Evolutionary conservation across 2,888 invertebrate species (phyloP).

Genomic region (Listrodromus nycthemerus): DNA sequence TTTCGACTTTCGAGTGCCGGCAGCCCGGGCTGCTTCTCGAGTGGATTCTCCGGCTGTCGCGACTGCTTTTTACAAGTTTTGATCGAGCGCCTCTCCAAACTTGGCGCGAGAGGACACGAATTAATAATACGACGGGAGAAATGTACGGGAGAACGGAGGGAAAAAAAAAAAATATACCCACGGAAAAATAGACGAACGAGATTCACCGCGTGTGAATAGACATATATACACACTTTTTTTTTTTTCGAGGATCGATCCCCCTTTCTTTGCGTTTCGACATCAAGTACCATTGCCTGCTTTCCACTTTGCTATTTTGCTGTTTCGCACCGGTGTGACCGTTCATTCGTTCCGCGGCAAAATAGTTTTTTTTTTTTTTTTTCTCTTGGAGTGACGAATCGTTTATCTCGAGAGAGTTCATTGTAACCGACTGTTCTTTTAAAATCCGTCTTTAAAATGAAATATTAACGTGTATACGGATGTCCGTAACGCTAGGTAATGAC

Average conservation of each 20-base stretch:
- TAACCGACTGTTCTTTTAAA: background rate
- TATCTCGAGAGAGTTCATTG: slow-evolving; percentile 22
- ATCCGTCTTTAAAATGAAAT: background rate
- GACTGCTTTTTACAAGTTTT: slow-evolving; percentile 80
- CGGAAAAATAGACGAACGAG: slow-evolving; percentile 43
- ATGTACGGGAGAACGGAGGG: slow-evolving; percentile 27
- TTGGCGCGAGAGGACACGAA: slow-evolving; percentile 81
- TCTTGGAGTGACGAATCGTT: slow-evolving; percentile 55
- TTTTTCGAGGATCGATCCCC: slow-evolving; percentile 51
- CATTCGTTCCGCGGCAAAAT: slow-evolving; percentile 15
- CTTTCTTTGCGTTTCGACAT: slow-evolving; percentile 29
- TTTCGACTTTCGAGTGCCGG: slow-evolving; percentile 81
- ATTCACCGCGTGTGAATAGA: slow-evolving; percentile 49
- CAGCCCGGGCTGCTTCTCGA: slow-evolving; percentile 68
- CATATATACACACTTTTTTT: slow-evolving; percentile 47
- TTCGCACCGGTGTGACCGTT: slow-evolving; percentile 48
- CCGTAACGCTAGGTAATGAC: too few relatives aligned
- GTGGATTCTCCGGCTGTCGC: slow-evolving; percentile 74
- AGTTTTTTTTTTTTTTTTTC: too few relatives aligned
- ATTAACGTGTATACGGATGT: too few relatives aligned
- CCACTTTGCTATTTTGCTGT: slow-evolving; percentile 59
- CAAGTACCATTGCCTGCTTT: slow-evolving; percentile 28
- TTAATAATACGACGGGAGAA: slow-evolving; percentile 74
- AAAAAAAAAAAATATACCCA: slow-evolving; percentile 62
- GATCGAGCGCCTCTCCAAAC: slow-evolving; percentile 83